A percentile compares a stretch with the other conserved stretches of the same genome.
Conservation (phyloP, 2,797 vertebrate species). For the Melanotaenia trifasciata region DNA sequence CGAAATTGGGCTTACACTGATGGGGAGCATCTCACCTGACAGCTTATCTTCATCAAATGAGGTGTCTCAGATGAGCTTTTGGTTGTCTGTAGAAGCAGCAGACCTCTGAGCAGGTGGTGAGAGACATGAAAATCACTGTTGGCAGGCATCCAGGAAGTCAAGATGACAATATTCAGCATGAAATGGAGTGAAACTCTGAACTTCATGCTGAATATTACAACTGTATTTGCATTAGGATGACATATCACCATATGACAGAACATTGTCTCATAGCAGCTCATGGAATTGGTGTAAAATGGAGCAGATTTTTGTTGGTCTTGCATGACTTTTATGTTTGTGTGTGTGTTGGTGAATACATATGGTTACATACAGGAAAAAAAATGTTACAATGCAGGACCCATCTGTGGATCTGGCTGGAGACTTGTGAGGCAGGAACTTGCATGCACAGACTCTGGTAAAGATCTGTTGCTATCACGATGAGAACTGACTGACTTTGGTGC, state of each 20-base stretch:
- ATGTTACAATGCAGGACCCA: no score
- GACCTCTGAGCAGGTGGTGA: constrained; percentile 46
- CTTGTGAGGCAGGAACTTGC: no score
- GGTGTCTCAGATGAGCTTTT: constrained; percentile 42
- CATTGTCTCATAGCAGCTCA: background rate
- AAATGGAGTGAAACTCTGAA: constrained; percentile 12
- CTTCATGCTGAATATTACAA: constrained; percentile 4
- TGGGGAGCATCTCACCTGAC: constrained; percentile 36
- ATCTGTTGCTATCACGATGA: background rate
- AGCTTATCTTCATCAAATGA: constrained; percentile 65
- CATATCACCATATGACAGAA: background rate
- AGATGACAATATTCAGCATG: constrained; percentile 26
- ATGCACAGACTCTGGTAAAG: no score
- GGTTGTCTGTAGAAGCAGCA: constrained; percentile 41
- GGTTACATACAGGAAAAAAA: no score
- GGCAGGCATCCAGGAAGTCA: constrained; percentile 35
- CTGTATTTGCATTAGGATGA: background rate
- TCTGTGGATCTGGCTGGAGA: no score
- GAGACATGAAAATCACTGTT: constrained; percentile 29
- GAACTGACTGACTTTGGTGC: background rate
- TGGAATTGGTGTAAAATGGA: background rate
- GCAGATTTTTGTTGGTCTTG: background rate
- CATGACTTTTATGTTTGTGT: background rate
- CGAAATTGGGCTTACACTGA: constrained; percentile 24
- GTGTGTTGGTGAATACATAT: background rate